These are phyloP conservation scores for Avahi laniger DNA, from an alignment of 2,797 vertebrate genomes.

Conservation along the genomic window DNA sequence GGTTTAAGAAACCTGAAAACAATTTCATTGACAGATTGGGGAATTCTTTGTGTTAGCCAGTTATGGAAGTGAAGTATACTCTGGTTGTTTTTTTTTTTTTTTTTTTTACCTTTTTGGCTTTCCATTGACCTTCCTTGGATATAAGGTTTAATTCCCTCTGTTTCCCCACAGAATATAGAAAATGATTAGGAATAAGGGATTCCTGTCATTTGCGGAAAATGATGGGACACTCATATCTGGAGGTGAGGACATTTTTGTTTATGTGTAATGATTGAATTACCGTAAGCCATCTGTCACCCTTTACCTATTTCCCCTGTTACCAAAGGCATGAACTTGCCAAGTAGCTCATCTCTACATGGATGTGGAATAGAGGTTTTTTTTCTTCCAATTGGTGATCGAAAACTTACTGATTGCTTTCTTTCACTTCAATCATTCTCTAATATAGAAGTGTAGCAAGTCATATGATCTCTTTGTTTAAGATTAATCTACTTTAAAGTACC, in stretches of 20 bases:
- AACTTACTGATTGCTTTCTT: neutral
- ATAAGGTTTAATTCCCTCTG: constrained; percentile 49
- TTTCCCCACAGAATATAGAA: neutral
- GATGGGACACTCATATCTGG: neutral
- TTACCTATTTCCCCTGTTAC: neutral
- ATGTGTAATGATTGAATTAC: constrained; percentile 3
- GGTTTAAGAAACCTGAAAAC: constrained; percentile 33
- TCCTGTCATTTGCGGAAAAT: constrained; percentile 12
- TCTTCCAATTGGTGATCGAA: constrained; percentile 15
- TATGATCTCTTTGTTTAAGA: neutral
- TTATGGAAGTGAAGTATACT: neutral
- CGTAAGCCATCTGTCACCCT: neutral
- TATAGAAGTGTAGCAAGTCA: neutral
- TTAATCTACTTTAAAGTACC: neutral
- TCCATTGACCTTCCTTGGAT: neutral
- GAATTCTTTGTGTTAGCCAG: constrained; percentile 33
- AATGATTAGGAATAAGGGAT: constrained; percentile 38
- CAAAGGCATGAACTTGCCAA: neutral
- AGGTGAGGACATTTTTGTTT: neutral
- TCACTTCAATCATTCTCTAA: neutral
- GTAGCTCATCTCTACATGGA: neutral
- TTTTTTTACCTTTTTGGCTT: neutral
- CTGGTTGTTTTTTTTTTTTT: neutral
- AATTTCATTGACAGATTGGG: constrained; percentile 45
- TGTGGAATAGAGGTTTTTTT: neutral